These are phyloP conservation scores for Gasterosteus aculeatus DNA, from an alignment of 2,113 vertebrate genomes.

Conservation along the genomic window DNA sequence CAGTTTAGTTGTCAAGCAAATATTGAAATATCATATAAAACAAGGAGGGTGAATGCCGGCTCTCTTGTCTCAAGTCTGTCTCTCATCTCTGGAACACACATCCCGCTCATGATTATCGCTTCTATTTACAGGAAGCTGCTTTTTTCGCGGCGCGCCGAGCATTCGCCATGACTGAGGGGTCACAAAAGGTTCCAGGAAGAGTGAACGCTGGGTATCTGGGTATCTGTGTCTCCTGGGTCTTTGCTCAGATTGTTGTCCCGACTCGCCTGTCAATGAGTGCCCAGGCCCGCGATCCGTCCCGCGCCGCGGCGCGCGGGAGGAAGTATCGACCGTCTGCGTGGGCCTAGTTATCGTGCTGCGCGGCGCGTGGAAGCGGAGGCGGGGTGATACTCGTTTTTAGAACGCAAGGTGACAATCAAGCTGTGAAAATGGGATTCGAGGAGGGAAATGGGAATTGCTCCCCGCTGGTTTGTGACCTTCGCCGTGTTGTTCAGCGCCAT, in stretches of 20 bases:
- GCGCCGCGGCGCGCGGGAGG: slow-evolving; percentile 11
- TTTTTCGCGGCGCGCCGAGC: background rate
- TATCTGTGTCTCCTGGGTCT: background rate
- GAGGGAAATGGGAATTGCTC: slow-evolving; percentile 78
- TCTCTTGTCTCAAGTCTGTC: slow-evolving; percentile 20
- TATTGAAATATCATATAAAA: background rate
- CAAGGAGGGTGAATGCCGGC: background rate
- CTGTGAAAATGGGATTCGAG: slow-evolving; percentile 81
- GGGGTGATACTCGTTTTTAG: slow-evolving; percentile 60
- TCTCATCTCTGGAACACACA: slow-evolving; percentile 21
- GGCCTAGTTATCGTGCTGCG: slow-evolving; percentile 68
- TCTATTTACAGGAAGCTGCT: too few species aligned
- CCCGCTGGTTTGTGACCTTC: slow-evolving; percentile 63
- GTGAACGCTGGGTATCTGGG: background rate
- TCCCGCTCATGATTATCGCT: slow-evolving; percentile 18
- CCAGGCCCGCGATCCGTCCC: slow-evolving; percentile 23
- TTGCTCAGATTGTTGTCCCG: background rate
- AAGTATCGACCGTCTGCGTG: slow-evolving; percentile 47
- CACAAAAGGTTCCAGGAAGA: background rate
- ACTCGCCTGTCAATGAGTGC: slow-evolving; percentile 10
- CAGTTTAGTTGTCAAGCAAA: slow-evolving; percentile 10
- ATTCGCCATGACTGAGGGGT: slow-evolving; percentile 26
- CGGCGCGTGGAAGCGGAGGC: slow-evolving; percentile 39
- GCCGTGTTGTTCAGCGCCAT: slow-evolving; percentile 63
- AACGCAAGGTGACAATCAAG: slow-evolving; percentile 76